A percentile compares a stretch with the other conserved stretches of the same genome.
Evolutionary conservation across 1,140 invertebrate species (phyloP).

Genomic region (Euura lappo): DNA sequence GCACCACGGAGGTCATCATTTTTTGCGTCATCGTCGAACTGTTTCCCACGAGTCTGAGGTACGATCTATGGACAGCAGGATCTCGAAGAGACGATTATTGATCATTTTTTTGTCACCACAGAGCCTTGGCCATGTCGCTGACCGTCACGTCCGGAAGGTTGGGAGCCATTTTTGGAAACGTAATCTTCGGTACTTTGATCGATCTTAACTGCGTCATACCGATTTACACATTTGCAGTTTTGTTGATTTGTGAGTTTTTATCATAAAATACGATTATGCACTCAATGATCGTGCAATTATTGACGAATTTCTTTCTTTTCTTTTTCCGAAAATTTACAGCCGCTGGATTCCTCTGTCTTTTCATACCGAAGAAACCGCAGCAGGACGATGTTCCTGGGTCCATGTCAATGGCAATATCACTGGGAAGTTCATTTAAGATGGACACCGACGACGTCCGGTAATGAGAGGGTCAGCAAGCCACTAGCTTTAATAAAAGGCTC

Average conservation of each 20-base stretch:
- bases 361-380: slow-evolving; percentile 51
- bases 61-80: neutral
- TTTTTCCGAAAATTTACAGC: slow-evolving; percentile 53
- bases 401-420: neutral
- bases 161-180: slow-evolving; percentile 65
- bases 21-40: slow-evolving; percentile 66
- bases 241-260: slow-evolving; percentile 60
- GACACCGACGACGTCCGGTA: neutral
- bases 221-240: slow-evolving; percentile 61
- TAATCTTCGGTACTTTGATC: slow-evolving; percentile 62
- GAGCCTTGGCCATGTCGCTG: slow-evolving; percentile 63
- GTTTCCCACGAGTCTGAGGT: slow-evolving; percentile 57
- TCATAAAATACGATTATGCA: neutral
- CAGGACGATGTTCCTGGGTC: neutral
- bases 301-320: slow-evolving; percentile 8
- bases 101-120: slow-evolving; percentile 32
- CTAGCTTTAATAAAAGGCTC: neutral
- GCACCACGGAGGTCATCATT: slow-evolving; percentile 64
- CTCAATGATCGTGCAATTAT: neutral
- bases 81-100: neutral
- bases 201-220: slow-evolving; percentile 63
- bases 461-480: slow-evolving; percentile 4
- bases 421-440: neutral
- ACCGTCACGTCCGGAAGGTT: slow-evolving; percentile 63
- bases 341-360: slow-evolving; percentile 59